Evolutionary conservation across 2,797 vertebrate species (phyloP).

Genomic region (Rousettus madagascariensis): DNA sequence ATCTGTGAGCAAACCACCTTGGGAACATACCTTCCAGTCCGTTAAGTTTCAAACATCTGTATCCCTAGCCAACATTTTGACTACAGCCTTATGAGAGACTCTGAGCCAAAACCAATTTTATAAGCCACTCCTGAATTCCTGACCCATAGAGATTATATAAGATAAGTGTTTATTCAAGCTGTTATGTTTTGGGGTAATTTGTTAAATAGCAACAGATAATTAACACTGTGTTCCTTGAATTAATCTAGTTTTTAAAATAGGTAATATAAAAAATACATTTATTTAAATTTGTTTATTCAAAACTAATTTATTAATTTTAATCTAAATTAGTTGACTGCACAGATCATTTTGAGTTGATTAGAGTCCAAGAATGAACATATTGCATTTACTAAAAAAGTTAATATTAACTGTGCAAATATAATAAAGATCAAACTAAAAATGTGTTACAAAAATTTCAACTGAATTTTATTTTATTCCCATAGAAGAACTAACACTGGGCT

Average conservation of each 20-base stretch:
- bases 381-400: conserved; percentile 90
- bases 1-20: background rate
- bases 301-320: conserved; percentile 65
- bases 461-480: conserved; percentile 48
- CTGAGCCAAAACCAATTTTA: background rate
- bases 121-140: background rate
- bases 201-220: background rate
- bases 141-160: background rate
- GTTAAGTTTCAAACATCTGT: background rate
- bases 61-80: background rate
- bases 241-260: conserved; percentile 89
- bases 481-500: background rate
- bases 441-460: conserved; percentile 52
- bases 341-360: conserved; percentile 83
- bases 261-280: conserved; percentile 90
- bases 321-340: background rate
- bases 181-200: background rate
- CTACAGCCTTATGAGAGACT: background rate
- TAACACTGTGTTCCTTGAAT: conserved; percentile 77
- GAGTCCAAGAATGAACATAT: conserved; percentile 84
- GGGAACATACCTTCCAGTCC: background rate
- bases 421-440: conserved; percentile 74
- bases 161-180: background rate
- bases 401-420: conserved; percentile 77
- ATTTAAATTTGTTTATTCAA: conserved; percentile 92